These are phyloP conservation scores for Menura novaehollandiae DNA, from an alignment of 2,113 vertebrate species.

Conservation along the genomic window DNA sequence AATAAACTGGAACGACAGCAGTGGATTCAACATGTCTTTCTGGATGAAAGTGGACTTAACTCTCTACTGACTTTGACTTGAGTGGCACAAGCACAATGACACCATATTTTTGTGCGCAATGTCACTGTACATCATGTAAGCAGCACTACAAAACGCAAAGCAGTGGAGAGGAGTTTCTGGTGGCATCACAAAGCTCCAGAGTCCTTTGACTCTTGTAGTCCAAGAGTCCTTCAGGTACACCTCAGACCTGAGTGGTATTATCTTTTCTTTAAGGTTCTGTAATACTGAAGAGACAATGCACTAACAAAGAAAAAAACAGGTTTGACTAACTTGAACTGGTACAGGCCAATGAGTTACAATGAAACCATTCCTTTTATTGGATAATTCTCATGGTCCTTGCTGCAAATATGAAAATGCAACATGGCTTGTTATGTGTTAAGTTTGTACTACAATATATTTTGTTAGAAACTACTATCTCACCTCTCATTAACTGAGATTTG, in stretches of 20 bases:
- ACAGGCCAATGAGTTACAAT: background rate
- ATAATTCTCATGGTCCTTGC: background rate
- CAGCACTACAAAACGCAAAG: background rate
- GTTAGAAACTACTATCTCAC: background rate
- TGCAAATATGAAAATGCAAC: background rate
- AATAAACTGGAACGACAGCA: background rate
- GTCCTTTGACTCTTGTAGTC: background rate
- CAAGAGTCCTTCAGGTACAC: background rate
- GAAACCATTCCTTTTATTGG: background rate
- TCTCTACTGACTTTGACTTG: background rate
- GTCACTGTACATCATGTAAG: background rate
- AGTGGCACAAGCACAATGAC: background rate
- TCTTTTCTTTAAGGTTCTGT: background rate
- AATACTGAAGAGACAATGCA: background rate
- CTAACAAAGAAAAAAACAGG: background rate
- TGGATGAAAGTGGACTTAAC: background rate
- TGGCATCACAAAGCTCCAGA: background rate
- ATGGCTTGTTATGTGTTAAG: background rate
- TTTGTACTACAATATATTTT: background rate
- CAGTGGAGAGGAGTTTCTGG: background rate
- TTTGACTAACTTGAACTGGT: background rate
- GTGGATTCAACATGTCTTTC: background rate
- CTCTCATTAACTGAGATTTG: background rate
- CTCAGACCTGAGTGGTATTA: background rate
- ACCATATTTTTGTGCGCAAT: background rate